Conservation (phyloP, 2,797 vertebrate species). For the Australoheros facetus region DNA sequence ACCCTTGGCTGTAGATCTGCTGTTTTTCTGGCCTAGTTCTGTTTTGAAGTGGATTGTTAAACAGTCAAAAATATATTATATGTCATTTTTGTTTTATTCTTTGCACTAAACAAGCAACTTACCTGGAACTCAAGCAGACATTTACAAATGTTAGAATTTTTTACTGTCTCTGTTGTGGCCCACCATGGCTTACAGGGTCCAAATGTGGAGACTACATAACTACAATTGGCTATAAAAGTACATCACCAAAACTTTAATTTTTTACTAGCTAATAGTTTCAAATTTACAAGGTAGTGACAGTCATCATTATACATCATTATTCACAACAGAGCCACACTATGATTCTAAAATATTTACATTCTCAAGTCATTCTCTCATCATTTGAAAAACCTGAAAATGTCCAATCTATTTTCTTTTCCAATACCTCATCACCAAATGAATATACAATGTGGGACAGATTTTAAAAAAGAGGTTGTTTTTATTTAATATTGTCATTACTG, state of each 20-base stretch:
- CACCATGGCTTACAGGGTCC: background rate
- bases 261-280: background rate
- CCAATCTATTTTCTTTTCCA: slow-evolving; percentile 8
- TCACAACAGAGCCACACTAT: background rate
- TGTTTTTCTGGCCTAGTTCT: background rate
- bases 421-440: slow-evolving; percentile 7
- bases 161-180: background rate
- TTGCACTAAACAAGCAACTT: background rate
- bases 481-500: slow-evolving; percentile 42
- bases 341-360: slow-evolving; percentile 11
- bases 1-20: background rate
- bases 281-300: background rate
- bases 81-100: background rate
- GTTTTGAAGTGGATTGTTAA: background rate
- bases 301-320: background rate
- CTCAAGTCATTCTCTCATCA: slow-evolving; percentile 10
- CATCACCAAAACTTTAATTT: background rate
- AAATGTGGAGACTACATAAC: background rate
- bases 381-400: background rate
- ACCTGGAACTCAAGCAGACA: background rate
- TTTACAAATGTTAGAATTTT: background rate
- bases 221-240: background rate
- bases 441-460: slow-evolving; percentile 28
- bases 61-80: background rate
- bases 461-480: slow-evolving; percentile 25